These are phyloP conservation scores for Neodon shergylaensis DNA, from an alignment of 2,113 vertebrate genomes.

Conservation along the genomic window DNA sequence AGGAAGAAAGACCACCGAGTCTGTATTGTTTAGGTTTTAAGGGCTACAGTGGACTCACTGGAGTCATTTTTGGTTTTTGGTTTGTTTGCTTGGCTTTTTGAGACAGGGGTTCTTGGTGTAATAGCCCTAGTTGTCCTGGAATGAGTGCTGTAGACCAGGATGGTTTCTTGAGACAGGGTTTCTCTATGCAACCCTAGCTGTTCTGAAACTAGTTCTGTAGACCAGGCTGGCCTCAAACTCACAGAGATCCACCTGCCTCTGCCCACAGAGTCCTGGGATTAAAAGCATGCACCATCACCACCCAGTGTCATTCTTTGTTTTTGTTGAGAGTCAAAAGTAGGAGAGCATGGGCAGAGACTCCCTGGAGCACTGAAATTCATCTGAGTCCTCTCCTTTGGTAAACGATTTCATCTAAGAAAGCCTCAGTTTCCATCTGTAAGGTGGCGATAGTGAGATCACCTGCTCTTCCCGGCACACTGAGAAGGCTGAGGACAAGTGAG, in stretches of 20 bases:
- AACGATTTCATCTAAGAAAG: background rate
- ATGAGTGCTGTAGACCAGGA: no score
- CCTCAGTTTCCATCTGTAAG: background rate
- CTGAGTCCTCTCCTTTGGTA: background rate
- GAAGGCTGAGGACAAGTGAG: background rate
- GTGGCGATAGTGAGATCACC: background rate
- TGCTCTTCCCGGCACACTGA: background rate
- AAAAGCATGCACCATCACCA: no score
- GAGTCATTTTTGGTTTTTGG: background rate
- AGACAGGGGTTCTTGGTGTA: no score
- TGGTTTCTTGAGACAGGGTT: no score
- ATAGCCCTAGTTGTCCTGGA: no score
- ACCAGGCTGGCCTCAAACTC: no score
- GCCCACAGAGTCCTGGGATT: no score
- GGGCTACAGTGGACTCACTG: background rate
- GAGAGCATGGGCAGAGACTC: background rate
- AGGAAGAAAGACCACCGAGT: background rate
- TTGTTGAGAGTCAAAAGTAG: background rate
- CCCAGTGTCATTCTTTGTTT: background rate
- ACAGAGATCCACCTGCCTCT: no score
- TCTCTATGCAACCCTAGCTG: no score
- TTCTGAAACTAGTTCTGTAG: no score
- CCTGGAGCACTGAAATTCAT: background rate
- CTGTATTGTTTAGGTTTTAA: background rate
- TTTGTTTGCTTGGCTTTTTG: background rate